Conservation (phyloP, 23 tunicate species). For the Trididemnum clinides region DNA sequence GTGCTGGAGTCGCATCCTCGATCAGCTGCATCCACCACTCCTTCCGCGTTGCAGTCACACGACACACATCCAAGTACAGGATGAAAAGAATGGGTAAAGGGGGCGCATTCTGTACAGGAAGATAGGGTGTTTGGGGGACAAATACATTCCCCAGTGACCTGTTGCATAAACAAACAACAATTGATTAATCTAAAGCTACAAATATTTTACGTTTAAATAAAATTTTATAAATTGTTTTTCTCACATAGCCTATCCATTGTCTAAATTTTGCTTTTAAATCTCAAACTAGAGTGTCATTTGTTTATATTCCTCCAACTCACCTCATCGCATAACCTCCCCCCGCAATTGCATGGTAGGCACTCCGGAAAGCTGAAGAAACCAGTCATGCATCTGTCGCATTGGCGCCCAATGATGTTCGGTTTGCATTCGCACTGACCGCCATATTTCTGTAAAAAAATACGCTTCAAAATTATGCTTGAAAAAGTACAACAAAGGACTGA, state of each 20-base stretch:
- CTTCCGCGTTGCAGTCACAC: slow-evolving; percentile 85
- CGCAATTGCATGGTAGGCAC: slow-evolving; percentile 86
- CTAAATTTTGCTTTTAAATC: too few species aligned
- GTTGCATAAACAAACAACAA: neutral
- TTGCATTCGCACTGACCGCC: slow-evolving; percentile 99
- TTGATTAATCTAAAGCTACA: neutral
- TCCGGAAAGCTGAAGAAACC: slow-evolving; percentile 87
- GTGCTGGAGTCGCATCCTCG: slow-evolving; percentile 58
- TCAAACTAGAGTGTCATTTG: too few species aligned
- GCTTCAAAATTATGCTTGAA: too few species aligned
- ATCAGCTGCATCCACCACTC: slow-evolving; percentile 66
- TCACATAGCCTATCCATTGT: too few species aligned
- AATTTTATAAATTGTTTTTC: neutral
- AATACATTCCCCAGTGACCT: slow-evolving; percentile 88
- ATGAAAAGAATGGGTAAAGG: slow-evolving; percentile 88
- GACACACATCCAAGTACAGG: slow-evolving; percentile 74
- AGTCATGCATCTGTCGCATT: slow-evolving; percentile 74
- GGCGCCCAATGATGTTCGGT: slow-evolving; percentile 80
- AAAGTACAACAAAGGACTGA: too few species aligned
- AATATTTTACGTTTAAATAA: neutral
- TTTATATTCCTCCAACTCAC: too few species aligned
- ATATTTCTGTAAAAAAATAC: slow-evolving; percentile 53
- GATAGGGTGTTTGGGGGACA: slow-evolving; percentile 89
- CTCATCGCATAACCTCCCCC: slow-evolving; percentile 75
- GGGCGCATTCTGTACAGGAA: slow-evolving; percentile 74